Conservation (phyloP, 2,797 vertebrate species). For the Sebastes steindachneri region DNA sequence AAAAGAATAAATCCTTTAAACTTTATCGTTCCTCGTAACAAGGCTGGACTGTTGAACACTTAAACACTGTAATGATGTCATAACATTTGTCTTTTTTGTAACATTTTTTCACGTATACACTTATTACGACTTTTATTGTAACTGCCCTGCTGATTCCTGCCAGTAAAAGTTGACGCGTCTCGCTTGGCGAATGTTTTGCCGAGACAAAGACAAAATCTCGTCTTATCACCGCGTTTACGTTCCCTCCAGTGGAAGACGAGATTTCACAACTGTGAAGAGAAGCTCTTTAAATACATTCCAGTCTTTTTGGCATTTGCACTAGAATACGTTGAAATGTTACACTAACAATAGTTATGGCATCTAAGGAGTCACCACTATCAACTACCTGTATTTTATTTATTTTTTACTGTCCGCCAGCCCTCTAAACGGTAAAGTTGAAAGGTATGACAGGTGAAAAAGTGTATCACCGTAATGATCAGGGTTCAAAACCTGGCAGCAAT, state of each 20-base stretch:
- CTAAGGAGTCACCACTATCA: neutral
- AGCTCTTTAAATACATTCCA: conserved; percentile 70
- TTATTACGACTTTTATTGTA: neutral
- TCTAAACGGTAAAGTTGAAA: neutral
- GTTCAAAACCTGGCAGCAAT: neutral
- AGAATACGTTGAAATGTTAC: conserved; percentile 46
- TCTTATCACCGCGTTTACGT: neutral
- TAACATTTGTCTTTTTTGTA: conserved; percentile 8
- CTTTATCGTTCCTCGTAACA: conserved; percentile 35
- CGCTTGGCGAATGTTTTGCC: neutral
- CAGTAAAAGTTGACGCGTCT: neutral
- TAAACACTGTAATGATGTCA: conserved; percentile 7
- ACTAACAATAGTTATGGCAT: conserved; percentile 32
- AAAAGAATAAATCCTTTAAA: conserved; percentile 48
- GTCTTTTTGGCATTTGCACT: conserved; percentile 69
- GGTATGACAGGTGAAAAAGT: neutral
- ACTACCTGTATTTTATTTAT: neutral
- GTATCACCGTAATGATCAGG: neutral
- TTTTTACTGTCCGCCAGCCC: neutral
- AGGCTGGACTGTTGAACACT: conserved; percentile 14
- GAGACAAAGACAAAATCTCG: neutral
- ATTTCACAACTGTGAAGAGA: conserved; percentile 25
- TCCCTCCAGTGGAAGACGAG: neutral
- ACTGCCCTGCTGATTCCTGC: conserved; percentile 66
- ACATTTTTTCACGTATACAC: conserved; percentile 7